Base-by-base conservation (phyloP, 1,140 invertebrate species). In the Caerostris darwini region DNA sequence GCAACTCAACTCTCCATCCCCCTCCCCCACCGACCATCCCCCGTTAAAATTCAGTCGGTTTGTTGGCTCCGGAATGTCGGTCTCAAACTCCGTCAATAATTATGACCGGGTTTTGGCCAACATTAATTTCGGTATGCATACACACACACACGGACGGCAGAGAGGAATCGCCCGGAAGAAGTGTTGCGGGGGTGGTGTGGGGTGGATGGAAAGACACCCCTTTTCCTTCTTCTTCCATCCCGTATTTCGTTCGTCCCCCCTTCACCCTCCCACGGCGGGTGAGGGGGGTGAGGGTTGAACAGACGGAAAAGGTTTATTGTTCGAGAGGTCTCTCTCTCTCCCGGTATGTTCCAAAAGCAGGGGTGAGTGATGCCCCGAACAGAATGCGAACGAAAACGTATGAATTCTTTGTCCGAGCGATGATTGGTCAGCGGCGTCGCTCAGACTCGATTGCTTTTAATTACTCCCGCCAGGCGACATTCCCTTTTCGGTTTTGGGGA, bases 91-190 rank as follows among this genome's bases (percentile, higher is more conserved):
- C 90, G 90, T 92, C 90, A 92, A 92, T 92, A 92, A 92, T 92
- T 92, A 92, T 92, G 82, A 92, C 90, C 90, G 81, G 58, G 90
- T 92, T n/a, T 77, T 92, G 90, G 90, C 90, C 90, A 92, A 92
- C 90, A 92, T 92, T 92, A 92, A 92, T 92, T 92, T 85, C 90
- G 90, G 90, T 92, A 92, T 92, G 90, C 90, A 85, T 90, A 56
- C 89, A 59, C 58, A 58, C 58, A n/a, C n/a, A n/a, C n/a, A n/a
- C n/a, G n/a, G 34, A 67, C 10, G 12, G 82, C n/a, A n/a, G n/a
- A 59, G 34, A 71, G 88, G 88, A 69, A 64, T 81, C 90, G 71
- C 19, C 81, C 90, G 81, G 90, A 92, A 92, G 59, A 59, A 53
- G 69, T 34, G 12, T n/a, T n/a, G n/a, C n/a, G n/a, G 7, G 34